Evolutionary conservation across 2,888 invertebrate species (phyloP), one percentile per base, ranked within the genome.

Genomic region (Parnassius smintheus): DNA sequence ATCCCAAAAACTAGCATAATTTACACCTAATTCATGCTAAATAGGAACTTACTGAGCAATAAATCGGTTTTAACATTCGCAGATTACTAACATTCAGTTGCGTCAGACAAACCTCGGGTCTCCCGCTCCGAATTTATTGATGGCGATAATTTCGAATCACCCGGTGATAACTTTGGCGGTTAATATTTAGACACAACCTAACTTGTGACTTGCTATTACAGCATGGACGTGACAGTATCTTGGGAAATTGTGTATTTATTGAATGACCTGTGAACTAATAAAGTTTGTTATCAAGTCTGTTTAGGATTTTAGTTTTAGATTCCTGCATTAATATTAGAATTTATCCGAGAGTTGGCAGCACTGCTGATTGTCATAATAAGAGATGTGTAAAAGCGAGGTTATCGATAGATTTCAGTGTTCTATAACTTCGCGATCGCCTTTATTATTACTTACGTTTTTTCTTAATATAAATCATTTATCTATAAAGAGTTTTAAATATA

Each of bases 81-180:
- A 25, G 12, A 44, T 42, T 46, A 35, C 35, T 7, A 12, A 41
- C 57, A 46, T 59, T 13, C 41, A 7, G 9, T 54, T 59, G 54
- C 59, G 59, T 59, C 53, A 59, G 53, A 35, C 46, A 52, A 52
- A 51, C 44, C 52, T 50, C 41, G 11, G 51, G 41, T 54, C 54
- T 10, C 53, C 13, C 11, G 48, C 22, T 45, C 46, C 42, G 59
- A 54, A 59, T 59, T 54, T 59, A 59, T 59, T 8, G 48, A 18
- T 18, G 53, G 25, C n/a, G 59, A 59, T 59, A 54, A 54, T 13
- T 54, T 48, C 48, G 59, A 54, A 59, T 59, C 59, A 54, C 46
- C 48, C 54, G 59, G 53, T 59, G 59, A 54, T 59, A 59, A 54
- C 59, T 59, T 41, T 18, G 13, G 22, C 57, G 42, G 50, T 44